Percentiles rank a stretch among this genome's conserved stretches.
phyloP scores from a whole-genome alignment of 2,888 invertebrate species.

The Limnephilus marmoratus region DNA sequence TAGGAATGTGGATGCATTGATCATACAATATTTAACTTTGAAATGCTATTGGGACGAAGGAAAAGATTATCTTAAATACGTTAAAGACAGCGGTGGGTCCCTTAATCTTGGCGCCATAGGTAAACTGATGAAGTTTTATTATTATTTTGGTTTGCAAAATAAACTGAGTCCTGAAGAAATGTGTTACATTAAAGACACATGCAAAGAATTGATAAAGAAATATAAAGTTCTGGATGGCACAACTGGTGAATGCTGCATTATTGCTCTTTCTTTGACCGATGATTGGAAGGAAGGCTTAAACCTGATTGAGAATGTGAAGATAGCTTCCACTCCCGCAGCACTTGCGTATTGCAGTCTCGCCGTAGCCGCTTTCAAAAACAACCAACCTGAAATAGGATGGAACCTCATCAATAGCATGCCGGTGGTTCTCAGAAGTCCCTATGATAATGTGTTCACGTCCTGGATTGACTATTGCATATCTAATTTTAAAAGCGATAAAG shows the following conservation, averaged over 20 bases:
- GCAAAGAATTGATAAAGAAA: slow-evolving; percentile 73
- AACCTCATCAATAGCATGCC: slow-evolving; percentile 78
- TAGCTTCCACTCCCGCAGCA: slow-evolving; percentile 73
- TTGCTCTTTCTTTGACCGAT: slow-evolving; percentile 80
- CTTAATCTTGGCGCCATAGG: slow-evolving; percentile 79
- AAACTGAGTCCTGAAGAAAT: slow-evolving; percentile 74
- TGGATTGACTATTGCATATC: slow-evolving; percentile 76
- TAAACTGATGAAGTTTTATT: slow-evolving; percentile 78
- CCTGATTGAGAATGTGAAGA: slow-evolving; percentile 79
- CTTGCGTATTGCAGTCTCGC: slow-evolving; percentile 77
- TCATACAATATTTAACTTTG: slow-evolving; percentile 76
- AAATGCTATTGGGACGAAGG: slow-evolving; percentile 75
- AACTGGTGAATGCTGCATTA: slow-evolving; percentile 80
- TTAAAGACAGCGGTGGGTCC: slow-evolving; percentile 73
- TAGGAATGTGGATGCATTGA: slow-evolving; percentile 78
- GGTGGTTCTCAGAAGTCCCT: slow-evolving; percentile 71
- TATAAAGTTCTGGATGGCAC: slow-evolving; percentile 79
- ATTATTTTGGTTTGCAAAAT: slow-evolving; percentile 69
- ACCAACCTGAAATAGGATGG: slow-evolving; percentile 79
- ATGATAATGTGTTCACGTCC: slow-evolving; percentile 74
- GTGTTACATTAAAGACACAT: slow-evolving; percentile 77
- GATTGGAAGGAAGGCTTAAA: slow-evolving; percentile 81
- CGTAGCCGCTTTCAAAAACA: slow-evolving; percentile 78
- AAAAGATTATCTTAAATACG: slow-evolving; percentile 78
- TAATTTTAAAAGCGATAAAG: slow-evolving; percentile 70